Evolutionary conservation across 2,797 vertebrate genomes (phyloP).

Genomic region (Ara ararauna): DNA sequence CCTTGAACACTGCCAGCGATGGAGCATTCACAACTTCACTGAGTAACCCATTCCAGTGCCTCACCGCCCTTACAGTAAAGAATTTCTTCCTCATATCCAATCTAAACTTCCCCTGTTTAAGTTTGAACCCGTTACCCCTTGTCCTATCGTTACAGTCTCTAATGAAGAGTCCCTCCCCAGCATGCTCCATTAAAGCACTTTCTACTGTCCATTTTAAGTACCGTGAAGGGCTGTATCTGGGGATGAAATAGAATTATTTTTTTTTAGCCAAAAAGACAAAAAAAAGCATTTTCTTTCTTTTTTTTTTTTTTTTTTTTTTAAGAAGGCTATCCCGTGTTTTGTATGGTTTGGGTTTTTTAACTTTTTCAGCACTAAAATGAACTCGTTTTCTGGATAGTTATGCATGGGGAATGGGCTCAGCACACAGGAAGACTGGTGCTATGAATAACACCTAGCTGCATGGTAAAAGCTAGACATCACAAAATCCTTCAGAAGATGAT

Average conservation of each 20-base stretch:
- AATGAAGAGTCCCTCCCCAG: too few species aligned
- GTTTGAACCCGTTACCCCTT: too few species aligned
- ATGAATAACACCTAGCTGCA: background rate
- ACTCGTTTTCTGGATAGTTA: background rate
- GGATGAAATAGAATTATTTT: background rate
- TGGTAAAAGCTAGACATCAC: background rate
- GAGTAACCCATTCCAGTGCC: too few species aligned
- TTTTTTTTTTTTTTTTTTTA: background rate
- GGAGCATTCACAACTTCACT: too few species aligned
- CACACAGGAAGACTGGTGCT: background rate
- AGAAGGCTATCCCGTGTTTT: background rate
- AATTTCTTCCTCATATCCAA: too few species aligned
- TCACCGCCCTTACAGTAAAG: too few species aligned
- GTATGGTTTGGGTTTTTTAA: background rate
- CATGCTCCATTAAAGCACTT: background rate
- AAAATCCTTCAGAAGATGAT: background rate
- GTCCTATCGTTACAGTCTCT: too few species aligned
- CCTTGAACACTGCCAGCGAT: too few species aligned
- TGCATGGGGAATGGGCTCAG: background rate
- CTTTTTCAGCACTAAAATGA: background rate
- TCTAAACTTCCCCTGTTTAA: too few species aligned
- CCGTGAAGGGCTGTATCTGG: background rate
- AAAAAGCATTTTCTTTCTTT: background rate
- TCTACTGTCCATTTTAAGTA: background rate
- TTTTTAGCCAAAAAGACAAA: background rate